These are phyloP conservation scores for Deilephila elpenor DNA, from an alignment of 2,888 invertebrate species.

Conservation along the genomic window DNA sequence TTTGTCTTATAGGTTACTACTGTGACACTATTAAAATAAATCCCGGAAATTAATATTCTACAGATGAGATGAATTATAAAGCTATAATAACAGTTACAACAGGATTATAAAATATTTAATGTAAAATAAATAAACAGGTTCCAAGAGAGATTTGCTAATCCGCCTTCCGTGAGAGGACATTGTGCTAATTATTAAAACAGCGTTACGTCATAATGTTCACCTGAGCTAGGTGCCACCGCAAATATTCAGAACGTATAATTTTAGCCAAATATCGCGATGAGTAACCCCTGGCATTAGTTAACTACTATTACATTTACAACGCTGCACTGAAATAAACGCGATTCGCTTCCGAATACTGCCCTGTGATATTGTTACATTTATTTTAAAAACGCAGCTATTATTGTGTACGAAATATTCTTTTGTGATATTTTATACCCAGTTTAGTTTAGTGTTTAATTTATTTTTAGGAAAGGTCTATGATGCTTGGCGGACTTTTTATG, in stretches of 20 bases:
- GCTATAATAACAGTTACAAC: too few relatives aligned
- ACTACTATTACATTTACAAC: conserved; percentile 47
- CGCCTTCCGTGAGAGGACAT: background rate
- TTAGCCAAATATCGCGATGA: conserved; percentile 75
- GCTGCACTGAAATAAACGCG: conserved; percentile 24
- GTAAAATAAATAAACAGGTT: too few relatives aligned
- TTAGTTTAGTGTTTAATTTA: too few relatives aligned
- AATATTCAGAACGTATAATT: conserved; percentile 77
- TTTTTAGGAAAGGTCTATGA: too few relatives aligned
- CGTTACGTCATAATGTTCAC: conserved; percentile 27
- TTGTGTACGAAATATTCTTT: background rate
- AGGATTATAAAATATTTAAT: too few relatives aligned
- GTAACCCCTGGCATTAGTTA: conserved; percentile 57
- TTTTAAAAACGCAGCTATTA: background rate
- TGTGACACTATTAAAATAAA: too few relatives aligned
- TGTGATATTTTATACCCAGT: background rate
- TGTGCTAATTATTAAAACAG: conserved; percentile 14
- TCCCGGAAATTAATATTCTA: too few relatives aligned
- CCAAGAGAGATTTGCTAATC: background rate
- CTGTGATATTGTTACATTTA: conserved; percentile 26
- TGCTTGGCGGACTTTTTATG: too few relatives aligned
- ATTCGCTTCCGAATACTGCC: conserved; percentile 15
- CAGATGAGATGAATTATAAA: too few relatives aligned
- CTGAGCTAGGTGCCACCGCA: conserved; percentile 34
- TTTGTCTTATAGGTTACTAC: too few relatives aligned